Conservation (phyloP, 2,797 vertebrate genomes). For the Crenichthys baileyi region DNA sequence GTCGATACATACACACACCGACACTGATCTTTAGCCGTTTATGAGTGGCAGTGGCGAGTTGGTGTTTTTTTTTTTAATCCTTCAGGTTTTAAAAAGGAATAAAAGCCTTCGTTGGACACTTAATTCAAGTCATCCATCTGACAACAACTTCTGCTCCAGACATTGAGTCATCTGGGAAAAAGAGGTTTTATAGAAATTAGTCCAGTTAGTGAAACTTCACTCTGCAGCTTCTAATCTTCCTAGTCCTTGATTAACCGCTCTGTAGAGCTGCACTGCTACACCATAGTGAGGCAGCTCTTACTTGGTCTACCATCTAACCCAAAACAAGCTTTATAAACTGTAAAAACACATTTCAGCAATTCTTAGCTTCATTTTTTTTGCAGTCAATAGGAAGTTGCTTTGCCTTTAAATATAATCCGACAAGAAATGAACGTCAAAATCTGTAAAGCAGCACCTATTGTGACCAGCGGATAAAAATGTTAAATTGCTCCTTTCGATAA, state of each 20-base stretch:
- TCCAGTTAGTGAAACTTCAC: conserved; percentile 33
- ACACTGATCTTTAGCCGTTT: background rate
- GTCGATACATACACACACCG: background rate
- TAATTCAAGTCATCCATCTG: background rate
- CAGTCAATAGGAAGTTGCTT: too few species aligned
- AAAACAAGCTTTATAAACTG: background rate
- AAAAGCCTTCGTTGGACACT: too few species aligned
- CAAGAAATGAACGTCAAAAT: conserved; percentile 26
- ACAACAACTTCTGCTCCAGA: conserved; percentile 30
- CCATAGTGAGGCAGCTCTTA: conserved; percentile 3
- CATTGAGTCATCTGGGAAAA: conserved; percentile 30
- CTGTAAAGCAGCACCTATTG: conserved; percentile 48
- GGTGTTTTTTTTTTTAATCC: background rate
- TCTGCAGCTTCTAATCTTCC: conserved; percentile 39
- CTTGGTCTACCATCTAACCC: conserved; percentile 29
- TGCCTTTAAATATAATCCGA: background rate
- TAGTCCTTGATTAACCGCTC: conserved; percentile 41
- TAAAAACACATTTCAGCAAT: background rate
- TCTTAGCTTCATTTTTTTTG: background rate
- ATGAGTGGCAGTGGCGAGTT: background rate
- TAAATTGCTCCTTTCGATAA: conserved; percentile 63
- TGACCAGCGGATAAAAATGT: conserved; percentile 65
- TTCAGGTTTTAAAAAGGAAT: background rate
- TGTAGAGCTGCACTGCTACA: conserved; percentile 1
- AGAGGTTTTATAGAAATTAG: conserved; percentile 40